Conservation (phyloP, 2,797 vertebrate genomes). For the Liasis olivaceus region DNA sequence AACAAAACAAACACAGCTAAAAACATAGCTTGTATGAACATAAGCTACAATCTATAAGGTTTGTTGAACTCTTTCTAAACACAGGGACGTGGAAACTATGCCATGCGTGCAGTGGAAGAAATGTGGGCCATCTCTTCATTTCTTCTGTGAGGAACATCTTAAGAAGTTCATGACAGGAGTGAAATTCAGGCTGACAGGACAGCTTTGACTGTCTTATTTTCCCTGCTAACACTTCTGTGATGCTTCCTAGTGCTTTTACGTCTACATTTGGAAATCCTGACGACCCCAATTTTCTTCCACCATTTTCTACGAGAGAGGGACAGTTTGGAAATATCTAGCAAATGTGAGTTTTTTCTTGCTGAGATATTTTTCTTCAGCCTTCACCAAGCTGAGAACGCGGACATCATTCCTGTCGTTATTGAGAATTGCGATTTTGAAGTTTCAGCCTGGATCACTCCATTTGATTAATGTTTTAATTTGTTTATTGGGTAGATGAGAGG, state of each 20-base stretch:
- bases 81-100: too few species aligned
- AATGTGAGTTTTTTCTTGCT: conserved; percentile 9
- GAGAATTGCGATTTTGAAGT: conserved; percentile 44
- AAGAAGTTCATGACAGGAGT: not conserved
- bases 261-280: not conserved
- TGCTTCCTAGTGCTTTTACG: not conserved
- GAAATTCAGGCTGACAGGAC: not conserved
- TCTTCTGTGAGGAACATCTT: too few species aligned
- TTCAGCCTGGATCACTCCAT: conserved; percentile 53
- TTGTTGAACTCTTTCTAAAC: too few species aligned
- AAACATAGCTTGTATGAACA: too few species aligned
- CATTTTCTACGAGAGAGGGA: conserved; percentile 12
- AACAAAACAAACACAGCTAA: too few species aligned
- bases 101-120: too few species aligned
- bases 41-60: too few species aligned
- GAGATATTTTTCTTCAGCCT: conserved; percentile 2
- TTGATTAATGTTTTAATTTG: conserved; percentile 58
- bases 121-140: too few species aligned
- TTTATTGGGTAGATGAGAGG: conserved; percentile 53
- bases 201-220: not conserved
- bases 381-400: conserved; percentile 10
- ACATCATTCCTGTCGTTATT: conserved; percentile 55
- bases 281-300: conserved; percentile 40
- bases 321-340: conserved; percentile 24
- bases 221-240: not conserved